Percentiles rank a stretch among this genome's conserved stretches.
Evolutionary conservation across 2,797 vertebrate species (phyloP).

Genomic region (Loriculus beryllinus): DNA sequence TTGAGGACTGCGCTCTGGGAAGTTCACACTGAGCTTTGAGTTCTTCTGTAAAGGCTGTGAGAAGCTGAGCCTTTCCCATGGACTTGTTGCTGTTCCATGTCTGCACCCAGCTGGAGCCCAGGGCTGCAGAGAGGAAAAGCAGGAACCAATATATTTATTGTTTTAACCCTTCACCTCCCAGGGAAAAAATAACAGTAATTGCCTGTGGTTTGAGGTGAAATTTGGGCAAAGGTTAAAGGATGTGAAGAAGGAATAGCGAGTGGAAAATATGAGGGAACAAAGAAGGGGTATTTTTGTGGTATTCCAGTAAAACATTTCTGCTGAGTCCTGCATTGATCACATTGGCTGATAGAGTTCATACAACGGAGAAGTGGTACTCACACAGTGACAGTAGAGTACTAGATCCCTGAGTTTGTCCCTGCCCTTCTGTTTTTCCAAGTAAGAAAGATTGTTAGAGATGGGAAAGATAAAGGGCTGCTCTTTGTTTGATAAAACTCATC

Average conservation of each 20-base stretch:
- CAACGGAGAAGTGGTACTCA: neutral
- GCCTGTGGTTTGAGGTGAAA: slow-evolving; percentile 2
- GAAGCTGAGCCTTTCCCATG: slow-evolving; percentile 61
- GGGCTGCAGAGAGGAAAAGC: slow-evolving; percentile 35
- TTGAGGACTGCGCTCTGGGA: neutral
- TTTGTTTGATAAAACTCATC: neutral
- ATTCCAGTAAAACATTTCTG: neutral
- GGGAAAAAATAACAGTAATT: neutral
- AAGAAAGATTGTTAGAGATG: neutral
- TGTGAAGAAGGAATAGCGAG: neutral
- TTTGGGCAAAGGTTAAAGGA: neutral
- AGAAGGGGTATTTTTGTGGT: neutral
- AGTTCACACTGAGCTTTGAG: neutral
- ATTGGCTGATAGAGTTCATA: neutral
- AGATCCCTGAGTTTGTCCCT: neutral
- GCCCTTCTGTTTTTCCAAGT: neutral
- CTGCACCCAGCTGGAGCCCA: slow-evolving; percentile 52
- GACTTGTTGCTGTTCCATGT: slow-evolving; percentile 23
- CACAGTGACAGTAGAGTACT: neutral
- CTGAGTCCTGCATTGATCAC: neutral
- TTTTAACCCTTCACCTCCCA: slow-evolving; percentile 49
- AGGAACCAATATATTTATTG: slow-evolving; percentile 51
- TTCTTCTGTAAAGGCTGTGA: slow-evolving; percentile 14
- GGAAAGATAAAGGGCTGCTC: neutral
- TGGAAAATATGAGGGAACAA: neutral